These are phyloP conservation scores for Eugnorisma glareosa DNA, from an alignment of 2,888 invertebrate genomes.

Conservation along the genomic window DNA sequence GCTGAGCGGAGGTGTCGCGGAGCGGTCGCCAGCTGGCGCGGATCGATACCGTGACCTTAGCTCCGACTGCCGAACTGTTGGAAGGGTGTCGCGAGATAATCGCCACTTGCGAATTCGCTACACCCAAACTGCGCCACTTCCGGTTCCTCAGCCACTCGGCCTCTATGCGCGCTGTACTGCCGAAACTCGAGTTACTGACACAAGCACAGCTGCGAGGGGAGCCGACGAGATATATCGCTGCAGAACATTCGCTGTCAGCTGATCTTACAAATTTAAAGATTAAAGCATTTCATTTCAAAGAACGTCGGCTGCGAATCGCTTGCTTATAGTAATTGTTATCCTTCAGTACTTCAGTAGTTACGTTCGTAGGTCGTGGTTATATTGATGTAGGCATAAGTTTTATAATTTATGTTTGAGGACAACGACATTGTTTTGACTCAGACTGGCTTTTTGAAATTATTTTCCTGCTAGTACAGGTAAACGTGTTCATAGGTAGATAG, in stretches of 20 bases:
- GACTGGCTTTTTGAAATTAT: slow-evolving; percentile 23
- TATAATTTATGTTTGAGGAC: slow-evolving; percentile 43
- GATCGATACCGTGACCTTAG: slow-evolving; percentile 88
- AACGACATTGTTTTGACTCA: slow-evolving; percentile 35
- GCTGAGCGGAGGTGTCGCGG: slow-evolving; percentile 70
- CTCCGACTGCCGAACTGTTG: slow-evolving; percentile 74
- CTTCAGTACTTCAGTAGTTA: slow-evolving; percentile 4
- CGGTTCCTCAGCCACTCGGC: slow-evolving; percentile 35
- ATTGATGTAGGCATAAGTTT: background rate
- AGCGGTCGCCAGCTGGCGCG: slow-evolving; percentile 83
- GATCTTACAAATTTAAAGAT: slow-evolving; percentile 12
- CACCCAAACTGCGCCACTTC: slow-evolving; percentile 60
- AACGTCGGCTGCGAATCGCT: slow-evolving; percentile 20
- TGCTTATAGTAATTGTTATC: slow-evolving; percentile 26
- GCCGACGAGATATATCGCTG: background rate
- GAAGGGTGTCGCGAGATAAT: slow-evolving; percentile 70
- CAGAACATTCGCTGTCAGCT: slow-evolving; percentile 25
- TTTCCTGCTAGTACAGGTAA: slow-evolving; percentile 58
- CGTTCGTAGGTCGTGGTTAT: background rate
- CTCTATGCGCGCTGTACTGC: background rate
- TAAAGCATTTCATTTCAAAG: too few species aligned
- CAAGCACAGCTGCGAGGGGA: background rate
- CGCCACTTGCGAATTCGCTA: slow-evolving; percentile 11
- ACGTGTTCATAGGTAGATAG: slow-evolving; percentile 1
- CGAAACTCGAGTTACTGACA: background rate